Conservation (phyloP, 1,140 invertebrate genomes). For the Conopomorpha cramerella region DNA sequence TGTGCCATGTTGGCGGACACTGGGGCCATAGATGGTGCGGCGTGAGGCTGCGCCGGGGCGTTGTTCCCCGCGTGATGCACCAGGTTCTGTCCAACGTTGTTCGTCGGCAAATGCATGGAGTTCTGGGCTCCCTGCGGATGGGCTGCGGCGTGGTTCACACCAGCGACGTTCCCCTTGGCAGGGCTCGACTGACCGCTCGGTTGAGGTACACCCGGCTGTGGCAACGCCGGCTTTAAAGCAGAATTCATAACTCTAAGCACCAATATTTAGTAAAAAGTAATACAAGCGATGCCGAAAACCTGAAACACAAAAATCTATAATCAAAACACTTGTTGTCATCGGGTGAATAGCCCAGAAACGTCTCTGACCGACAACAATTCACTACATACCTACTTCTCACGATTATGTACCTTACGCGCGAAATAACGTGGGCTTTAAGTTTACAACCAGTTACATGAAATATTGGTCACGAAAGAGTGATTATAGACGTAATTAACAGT, state of each 20-base stretch:
- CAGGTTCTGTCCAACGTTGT: conserved; percentile 41
- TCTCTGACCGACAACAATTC: conserved; percentile 60
- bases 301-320: too few relatives aligned
- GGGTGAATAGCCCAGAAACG: conserved; percentile 37
- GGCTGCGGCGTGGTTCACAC: conserved; percentile 32
- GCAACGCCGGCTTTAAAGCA: conserved; percentile 59
- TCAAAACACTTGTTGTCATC: conserved; percentile 25
- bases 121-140: conserved; percentile 41
- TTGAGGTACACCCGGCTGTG: conserved; percentile 50
- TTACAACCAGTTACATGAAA: too few relatives aligned
- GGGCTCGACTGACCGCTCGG: conserved; percentile 42
- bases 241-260: conserved; percentile 65
- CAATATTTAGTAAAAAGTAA: too few relatives aligned
- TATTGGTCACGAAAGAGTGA: too few relatives aligned
- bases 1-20: conserved; percentile 49
- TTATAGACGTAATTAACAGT: too few relatives aligned
- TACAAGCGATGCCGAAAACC: conserved; percentile 19
- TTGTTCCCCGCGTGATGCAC: conserved; percentile 29
- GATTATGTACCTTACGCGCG: conserved; percentile 40
- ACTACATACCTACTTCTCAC: conserved; percentile 39
- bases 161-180: conserved; percentile 40
- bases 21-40: conserved; percentile 42
- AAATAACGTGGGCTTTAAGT: conserved; percentile 43
- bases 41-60: conserved; percentile 27
- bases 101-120: conserved; percentile 29